phyloP scores from a whole-genome alignment of 1,140 invertebrate species.

The Planococcus citri region DNA sequence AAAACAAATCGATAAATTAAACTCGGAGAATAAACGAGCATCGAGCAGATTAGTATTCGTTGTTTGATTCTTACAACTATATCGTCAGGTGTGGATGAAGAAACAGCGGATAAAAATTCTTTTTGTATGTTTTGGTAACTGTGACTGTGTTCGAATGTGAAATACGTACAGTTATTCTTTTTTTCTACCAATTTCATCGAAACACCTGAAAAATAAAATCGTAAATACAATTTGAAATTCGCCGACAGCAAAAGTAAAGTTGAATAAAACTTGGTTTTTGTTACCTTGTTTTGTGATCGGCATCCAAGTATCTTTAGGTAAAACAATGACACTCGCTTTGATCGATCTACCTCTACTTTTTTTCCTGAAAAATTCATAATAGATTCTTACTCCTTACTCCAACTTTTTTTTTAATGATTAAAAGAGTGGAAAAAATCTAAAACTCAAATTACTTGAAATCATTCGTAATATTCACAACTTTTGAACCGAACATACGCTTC shows the following conservation, averaged over 20 bases:
- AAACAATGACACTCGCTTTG: slow-evolving; percentile 52
- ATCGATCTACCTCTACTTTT: slow-evolving; percentile 38
- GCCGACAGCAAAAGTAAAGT: slow-evolving; percentile 23
- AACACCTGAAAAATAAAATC: slow-evolving; percentile 38
- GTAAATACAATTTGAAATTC: no score
- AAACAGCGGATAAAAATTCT: slow-evolving; percentile 59
- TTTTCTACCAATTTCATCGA: slow-evolving; percentile 53
- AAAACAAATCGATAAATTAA: slow-evolving; percentile 7
- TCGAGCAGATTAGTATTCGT: no score
- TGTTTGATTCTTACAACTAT: slow-evolving; percentile 46
- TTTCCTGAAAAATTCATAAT: slow-evolving; percentile 36
- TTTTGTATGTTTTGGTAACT: slow-evolving; percentile 56
- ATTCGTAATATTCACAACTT: slow-evolving; percentile 45
- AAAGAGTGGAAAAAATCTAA: neutral
- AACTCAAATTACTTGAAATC: neutral
- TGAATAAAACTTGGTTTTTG: slow-evolving; percentile 5
- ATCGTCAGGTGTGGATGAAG: slow-evolving; percentile 66
- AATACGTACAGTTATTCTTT: slow-evolving; percentile 45
- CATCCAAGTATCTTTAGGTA: slow-evolving; percentile 52
- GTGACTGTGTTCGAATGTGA: slow-evolving; percentile 64
- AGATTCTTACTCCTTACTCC: neutral
- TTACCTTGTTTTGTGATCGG: slow-evolving; percentile 47
- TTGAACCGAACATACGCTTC: slow-evolving; percentile 70
- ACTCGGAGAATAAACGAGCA: neutral
- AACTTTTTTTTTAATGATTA: neutral